Base-by-base conservation (phyloP, 2,113 vertebrate genomes). In the Rousettus leschenaultii region DNA sequence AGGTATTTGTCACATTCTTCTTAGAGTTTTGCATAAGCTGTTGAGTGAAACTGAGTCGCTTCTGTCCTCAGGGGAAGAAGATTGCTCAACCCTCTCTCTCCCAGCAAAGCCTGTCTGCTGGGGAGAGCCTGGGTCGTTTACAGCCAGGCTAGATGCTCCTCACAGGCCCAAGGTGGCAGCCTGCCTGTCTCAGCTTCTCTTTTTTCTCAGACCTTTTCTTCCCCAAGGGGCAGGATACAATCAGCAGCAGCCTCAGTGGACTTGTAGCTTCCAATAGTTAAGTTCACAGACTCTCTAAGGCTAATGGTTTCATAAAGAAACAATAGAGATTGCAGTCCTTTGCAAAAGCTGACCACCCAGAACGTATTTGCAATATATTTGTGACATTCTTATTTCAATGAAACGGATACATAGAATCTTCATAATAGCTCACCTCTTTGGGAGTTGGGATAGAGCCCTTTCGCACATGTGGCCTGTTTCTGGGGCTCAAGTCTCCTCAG, bases 251-350 rank as follows among this genome's bases (percentile, higher is more conserved):
- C 7, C 77, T 95, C n/a, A 0, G 1, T n/a, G 33, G 66, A 78
- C 26, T 74, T 78, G 4, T 40, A 65, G 43, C 43, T 96, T 79
- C 51, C 43, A 87, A 40, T 6, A 77, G 59, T 63, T 63, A 85
- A 85, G 8, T 88, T 91, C 83, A 66, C 51, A 88, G 48, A 48
- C 40, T 40, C 40, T 40, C 40, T 40, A 40, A 40, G 40, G 40
- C 48, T 86, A 89, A 77, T 86, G 35, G 55, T 35, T 66, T 94
- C 43, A 82, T 89, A 61, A 80, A 84, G 61, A 94, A 91, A n/a
- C n/a, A 71, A 61, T 10, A 30, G 16, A 19, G 26, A 38, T 53
- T 57, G 14, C 0, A 65, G 9, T 45, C 75, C 66, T 78, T 91
- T 61, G 5, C 45, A 68, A 45, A 63, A 92, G 71, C 16, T 82